phyloP scores from a whole-genome alignment of 2,113 vertebrate species.

The Tor tambroides region DNA sequence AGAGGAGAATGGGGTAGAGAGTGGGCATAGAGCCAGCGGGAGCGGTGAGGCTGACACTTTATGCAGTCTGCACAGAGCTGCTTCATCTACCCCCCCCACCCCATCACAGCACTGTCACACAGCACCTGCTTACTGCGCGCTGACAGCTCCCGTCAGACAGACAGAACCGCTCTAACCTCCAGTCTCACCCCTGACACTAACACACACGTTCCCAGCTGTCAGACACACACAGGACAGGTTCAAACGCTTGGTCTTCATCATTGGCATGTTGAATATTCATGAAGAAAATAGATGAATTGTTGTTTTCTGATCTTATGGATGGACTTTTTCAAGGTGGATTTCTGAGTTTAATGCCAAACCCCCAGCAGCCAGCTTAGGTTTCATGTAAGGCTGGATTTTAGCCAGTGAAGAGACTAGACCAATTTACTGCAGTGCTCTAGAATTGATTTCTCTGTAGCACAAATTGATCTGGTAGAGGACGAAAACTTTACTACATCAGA shows the following conservation, averaged over 20 bases:
- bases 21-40: constrained; percentile 10
- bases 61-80: constrained; percentile 19
- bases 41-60: constrained; percentile 16
- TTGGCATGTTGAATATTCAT: constrained; percentile 3
- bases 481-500: constrained; percentile 26
- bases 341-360: background rate
- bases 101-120: background rate
- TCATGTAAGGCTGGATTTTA: constrained; percentile 2
- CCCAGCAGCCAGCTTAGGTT: background rate
- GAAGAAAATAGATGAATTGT: background rate
- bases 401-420: background rate
- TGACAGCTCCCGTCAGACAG: constrained; percentile 16
- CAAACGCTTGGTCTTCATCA: background rate
- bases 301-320: background rate
- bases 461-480: constrained; percentile 29
- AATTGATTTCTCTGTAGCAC: constrained; percentile 31
- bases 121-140: constrained; percentile 21
- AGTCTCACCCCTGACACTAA: constrained; percentile 24
- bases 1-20: background rate
- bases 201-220: background rate
- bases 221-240: constrained; percentile 25
- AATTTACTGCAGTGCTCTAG: constrained; percentile 35
- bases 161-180: constrained; percentile 1
- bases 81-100: constrained; percentile 19
- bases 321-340: background rate